Base-by-base conservation (phyloP, 1,140 invertebrate species). In the Lepidurus packardi region DNA sequence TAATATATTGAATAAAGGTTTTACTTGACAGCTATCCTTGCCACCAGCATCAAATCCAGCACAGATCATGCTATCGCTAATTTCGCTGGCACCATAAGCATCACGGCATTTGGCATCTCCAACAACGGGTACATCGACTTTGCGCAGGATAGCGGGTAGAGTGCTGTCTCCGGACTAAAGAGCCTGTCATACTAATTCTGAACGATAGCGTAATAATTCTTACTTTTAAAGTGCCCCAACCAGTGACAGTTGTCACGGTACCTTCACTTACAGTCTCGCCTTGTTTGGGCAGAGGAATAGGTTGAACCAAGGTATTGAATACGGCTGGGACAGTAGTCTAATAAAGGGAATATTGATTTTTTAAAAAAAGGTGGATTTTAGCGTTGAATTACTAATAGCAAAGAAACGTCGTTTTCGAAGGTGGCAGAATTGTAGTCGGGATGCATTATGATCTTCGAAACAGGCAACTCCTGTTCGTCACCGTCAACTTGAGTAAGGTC, bases 1-100 rank as follows among this genome's bases (percentile, higher is more conserved):
- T 24, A 10, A 34, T 34, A 34, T 4, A 4, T 34, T 34, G 34
- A 34, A 34, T 34, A 34, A 43, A 7, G 47, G 74, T 75, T 41
- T 76, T 81, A 83, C 84, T 81, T 85, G 84, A 81, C 85, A 86
- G 6, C 84, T 82, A 75, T 86, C 85, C n/a, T 83, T 82, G 13
- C 85, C 84, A 1, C 84, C 84, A 9, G 82, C 79, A 53, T 80
- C 81, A 53, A 80, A 73, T 21, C 84, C 84, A 0, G 85, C 85
- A 74, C 85, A 86, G 0, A 86, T 16, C 78, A 84, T 82, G 11
- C 81, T 81, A 16, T 82, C 79, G 3, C 81, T 80, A 16, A 86
- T 84, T 7, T 78, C 81, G 41, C 77, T 73, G 10, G 79, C 79
- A 16, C 81, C 80, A 81, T 83, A 81, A 78, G 81, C 79, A 1